A percentile compares a stretch with the other conserved stretches of the same genome.
Conservation (phyloP, 2,888 invertebrate genomes). For the Fragum fragum region DNA sequence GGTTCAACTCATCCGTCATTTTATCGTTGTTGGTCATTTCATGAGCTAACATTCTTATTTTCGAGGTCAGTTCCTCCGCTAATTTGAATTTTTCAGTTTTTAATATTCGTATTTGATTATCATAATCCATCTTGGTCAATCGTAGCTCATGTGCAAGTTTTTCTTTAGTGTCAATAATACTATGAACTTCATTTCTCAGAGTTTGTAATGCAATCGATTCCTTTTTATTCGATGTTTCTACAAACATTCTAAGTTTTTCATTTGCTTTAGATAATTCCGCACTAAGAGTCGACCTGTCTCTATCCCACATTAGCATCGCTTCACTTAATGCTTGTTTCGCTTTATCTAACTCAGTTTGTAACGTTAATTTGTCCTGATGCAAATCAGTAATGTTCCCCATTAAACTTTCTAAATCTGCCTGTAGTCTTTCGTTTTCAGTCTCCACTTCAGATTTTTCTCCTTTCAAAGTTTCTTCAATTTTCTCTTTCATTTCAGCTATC, state of each 20-base stretch:
- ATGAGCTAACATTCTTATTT: slow-evolving; percentile 72
- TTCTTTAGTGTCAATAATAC: slow-evolving; percentile 81
- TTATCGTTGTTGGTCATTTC: slow-evolving; percentile 74
- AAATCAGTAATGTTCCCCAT: slow-evolving; percentile 78
- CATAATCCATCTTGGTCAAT: slow-evolving; percentile 74
- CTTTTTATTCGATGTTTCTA: slow-evolving; percentile 68
- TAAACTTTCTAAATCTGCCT: slow-evolving; percentile 73
- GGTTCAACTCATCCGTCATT: slow-evolving; percentile 68
- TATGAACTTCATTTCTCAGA: slow-evolving; percentile 80
- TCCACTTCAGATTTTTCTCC: slow-evolving; percentile 76
- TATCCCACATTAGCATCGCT: slow-evolving; percentile 76
- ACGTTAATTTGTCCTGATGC: slow-evolving; percentile 72
- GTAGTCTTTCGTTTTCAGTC: slow-evolving; percentile 76
- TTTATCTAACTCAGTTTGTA: slow-evolving; percentile 76
- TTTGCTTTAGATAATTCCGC: slow-evolving; percentile 67
- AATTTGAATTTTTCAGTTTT: slow-evolving; percentile 77
- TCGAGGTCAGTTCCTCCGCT: slow-evolving; percentile 75
- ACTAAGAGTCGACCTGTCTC: slow-evolving; percentile 74
- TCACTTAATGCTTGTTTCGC: slow-evolving; percentile 75
- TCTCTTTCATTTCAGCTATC: slow-evolving; percentile 69
- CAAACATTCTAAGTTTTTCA: slow-evolving; percentile 77
- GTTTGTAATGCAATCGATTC: slow-evolving; percentile 72
- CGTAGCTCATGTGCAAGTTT: slow-evolving; percentile 77
- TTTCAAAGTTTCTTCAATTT: slow-evolving; percentile 62
- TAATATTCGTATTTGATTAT: slow-evolving; percentile 70